These are phyloP conservation scores for Spondyliosoma cantharus DNA, from an alignment of 2,797 vertebrate genomes.

Conservation along the genomic window DNA sequence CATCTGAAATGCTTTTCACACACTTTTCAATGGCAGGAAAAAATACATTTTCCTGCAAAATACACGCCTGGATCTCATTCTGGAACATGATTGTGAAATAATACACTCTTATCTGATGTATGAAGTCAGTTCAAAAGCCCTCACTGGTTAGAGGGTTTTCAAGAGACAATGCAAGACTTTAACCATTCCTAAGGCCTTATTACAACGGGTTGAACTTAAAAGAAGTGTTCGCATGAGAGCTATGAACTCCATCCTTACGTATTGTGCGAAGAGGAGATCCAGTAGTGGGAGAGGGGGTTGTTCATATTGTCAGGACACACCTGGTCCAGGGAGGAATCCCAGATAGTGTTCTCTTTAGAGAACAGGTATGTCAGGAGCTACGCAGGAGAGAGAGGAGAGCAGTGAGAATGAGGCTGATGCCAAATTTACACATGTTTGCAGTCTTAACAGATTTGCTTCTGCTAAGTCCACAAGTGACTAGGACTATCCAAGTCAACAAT, in stretches of 20 bases:
- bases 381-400: slow-evolving; percentile 30
- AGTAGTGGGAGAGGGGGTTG: slow-evolving; percentile 98
- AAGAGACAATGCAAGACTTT: slow-evolving; percentile 23
- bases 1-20: slow-evolving; percentile 67
- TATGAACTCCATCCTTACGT: slow-evolving; percentile 87
- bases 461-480: neutral
- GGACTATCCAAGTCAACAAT: neutral
- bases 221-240: neutral
- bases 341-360: slow-evolving; percentile 98
- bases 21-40: slow-evolving; percentile 72
- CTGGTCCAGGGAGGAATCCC: slow-evolving; percentile 90
- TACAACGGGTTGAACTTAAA: slow-evolving; percentile 18
- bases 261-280: slow-evolving; percentile 99
- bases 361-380: slow-evolving; percentile 98
- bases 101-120: slow-evolving; percentile 63
- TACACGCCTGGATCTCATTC: slow-evolving; percentile 49
- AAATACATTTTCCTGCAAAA: slow-evolving; percentile 70
- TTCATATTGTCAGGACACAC: slow-evolving; percentile 95
- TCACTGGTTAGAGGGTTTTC: slow-evolving; percentile 35
- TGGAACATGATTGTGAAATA: slow-evolving; percentile 59
- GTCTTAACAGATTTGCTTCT: neutral
- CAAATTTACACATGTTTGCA: neutral
- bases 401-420: neutral
- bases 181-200: slow-evolving; percentile 34
- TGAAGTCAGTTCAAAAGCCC: slow-evolving; percentile 49